These are phyloP conservation scores for Danionella cerebrum DNA, from an alignment of 2,113 vertebrate genomes.

Conservation along the genomic window DNA sequence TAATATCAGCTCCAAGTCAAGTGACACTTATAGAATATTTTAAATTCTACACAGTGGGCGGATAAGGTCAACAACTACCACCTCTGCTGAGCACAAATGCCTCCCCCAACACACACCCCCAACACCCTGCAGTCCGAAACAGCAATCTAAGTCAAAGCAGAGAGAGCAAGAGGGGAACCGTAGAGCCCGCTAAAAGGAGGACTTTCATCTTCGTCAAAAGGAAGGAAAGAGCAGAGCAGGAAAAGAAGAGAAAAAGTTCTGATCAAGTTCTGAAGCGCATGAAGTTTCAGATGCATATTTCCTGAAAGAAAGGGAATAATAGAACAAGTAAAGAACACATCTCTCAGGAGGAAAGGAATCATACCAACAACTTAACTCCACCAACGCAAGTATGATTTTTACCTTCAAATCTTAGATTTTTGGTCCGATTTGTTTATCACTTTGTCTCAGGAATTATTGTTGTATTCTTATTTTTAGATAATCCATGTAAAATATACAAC, in stretches of 20 bases:
- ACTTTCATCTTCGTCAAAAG: conserved; percentile 40
- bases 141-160: conserved; percentile 9
- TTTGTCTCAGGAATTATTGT: too few species aligned
- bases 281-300: conserved; percentile 18
- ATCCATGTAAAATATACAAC: too few species aligned
- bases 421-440: too few species aligned
- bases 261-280: conserved; percentile 44
- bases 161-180: conserved; percentile 45
- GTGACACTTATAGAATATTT: too few species aligned
- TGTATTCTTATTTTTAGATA: too few species aligned
- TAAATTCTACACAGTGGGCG: too few species aligned
- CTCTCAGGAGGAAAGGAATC: neutral
- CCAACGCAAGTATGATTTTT: neutral
- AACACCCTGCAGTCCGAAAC: conserved; percentile 25
- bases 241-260: conserved; percentile 44
- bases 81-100: too few species aligned
- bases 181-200: conserved; percentile 33
- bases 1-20: too few species aligned
- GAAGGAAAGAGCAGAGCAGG: conserved; percentile 59
- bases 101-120: too few species aligned
- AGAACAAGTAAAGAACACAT: neutral
- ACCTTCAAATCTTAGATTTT: too few species aligned
- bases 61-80: too few species aligned
- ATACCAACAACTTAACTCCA: too few species aligned
- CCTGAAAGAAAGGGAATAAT: neutral